A percentile compares a stretch with the other conserved stretches of the same genome.
Conservation (phyloP, 2,113 vertebrate genomes). For the Spheniscus mendiculus region DNA sequence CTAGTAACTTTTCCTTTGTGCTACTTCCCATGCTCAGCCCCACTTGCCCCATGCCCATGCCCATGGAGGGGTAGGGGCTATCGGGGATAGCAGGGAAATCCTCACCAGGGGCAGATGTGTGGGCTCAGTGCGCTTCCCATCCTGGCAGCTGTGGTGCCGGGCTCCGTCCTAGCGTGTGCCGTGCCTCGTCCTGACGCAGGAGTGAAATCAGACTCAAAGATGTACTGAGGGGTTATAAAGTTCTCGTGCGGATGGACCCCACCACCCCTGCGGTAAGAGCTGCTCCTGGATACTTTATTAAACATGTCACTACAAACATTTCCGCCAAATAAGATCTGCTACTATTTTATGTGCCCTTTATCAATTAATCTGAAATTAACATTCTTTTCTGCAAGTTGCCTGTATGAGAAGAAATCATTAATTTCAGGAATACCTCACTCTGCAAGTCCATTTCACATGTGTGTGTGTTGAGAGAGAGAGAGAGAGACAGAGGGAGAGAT, state of each 20-base stretch:
- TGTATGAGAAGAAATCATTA: neutral
- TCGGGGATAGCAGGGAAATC: too few species aligned
- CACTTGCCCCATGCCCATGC: neutral
- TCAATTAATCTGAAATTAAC: neutral
- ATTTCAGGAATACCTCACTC: neutral
- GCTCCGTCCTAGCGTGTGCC: neutral
- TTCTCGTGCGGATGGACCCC: neutral
- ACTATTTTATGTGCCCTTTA: neutral
- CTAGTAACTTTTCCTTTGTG: rapidly evolving
- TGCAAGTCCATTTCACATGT: neutral
- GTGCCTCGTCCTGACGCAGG: rapidly evolving
- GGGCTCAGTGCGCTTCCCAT: neutral
- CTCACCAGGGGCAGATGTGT: rapidly evolving
- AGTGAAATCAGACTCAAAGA: neutral
- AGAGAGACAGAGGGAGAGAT: too few species aligned
- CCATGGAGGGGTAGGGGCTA: neutral
- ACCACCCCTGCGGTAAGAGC: neutral
- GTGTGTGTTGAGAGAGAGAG: too few species aligned
- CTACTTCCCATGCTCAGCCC: neutral
- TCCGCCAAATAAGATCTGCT: neutral
- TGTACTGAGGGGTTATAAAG: neutral
- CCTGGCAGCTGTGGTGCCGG: neutral
- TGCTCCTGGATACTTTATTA: neutral
- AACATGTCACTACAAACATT: neutral
- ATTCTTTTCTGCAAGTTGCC: neutral